A percentile compares a stretch with the other conserved stretches of the same genome.
Conservation (phyloP, 2,797 vertebrate species). For the Heliangelus exortis region DNA sequence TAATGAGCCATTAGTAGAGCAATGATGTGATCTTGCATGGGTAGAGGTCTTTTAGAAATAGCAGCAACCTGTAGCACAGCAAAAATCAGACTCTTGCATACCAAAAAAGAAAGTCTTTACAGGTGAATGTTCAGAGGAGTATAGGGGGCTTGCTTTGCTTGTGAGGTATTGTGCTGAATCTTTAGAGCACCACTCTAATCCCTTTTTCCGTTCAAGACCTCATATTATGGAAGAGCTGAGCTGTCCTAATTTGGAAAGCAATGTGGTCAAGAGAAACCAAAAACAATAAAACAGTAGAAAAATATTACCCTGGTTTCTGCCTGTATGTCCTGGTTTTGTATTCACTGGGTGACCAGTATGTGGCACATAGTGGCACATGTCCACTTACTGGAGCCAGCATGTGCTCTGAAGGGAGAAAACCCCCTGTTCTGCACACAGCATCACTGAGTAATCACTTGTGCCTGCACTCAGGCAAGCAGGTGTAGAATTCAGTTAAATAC, state of each 20-base stretch:
- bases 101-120: neutral
- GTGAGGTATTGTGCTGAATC: fast-evolving
- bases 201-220: neutral
- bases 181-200: neutral
- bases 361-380: neutral
- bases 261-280: neutral
- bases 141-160: neutral
- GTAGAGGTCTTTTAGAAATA: neutral
- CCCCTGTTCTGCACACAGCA: neutral
- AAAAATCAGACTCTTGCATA: neutral
- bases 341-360: neutral
- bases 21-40: neutral
- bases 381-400: neutral
- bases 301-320: neutral
- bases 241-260: neutral
- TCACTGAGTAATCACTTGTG: neutral
- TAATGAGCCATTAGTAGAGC: neutral
- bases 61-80: neutral
- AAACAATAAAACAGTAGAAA: neutral
- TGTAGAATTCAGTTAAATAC: neutral
- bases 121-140: neutral
- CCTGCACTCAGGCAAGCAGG: neutral
- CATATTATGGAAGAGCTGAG: neutral
- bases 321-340: neutral
- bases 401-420: neutral